phyloP scores from a whole-genome alignment of 2,888 invertebrate species.

The Falcaria lacertinaria region DNA sequence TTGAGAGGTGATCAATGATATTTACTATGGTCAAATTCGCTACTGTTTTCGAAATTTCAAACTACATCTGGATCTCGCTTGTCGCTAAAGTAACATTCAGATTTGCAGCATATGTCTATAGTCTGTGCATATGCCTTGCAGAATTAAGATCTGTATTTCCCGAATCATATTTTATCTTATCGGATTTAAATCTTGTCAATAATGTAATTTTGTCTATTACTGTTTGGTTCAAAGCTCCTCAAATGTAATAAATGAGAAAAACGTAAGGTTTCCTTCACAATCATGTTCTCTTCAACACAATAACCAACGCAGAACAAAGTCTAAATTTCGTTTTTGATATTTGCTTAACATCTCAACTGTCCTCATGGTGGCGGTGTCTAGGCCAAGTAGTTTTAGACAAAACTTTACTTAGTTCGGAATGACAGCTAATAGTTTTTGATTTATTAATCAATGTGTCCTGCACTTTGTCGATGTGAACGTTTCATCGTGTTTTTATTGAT shows the following conservation, averaged over 20 bases:
- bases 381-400: slow-evolving; percentile 71
- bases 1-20: no score
- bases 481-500: slow-evolving; percentile 70
- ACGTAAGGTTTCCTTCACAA: slow-evolving; percentile 53
- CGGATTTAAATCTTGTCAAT: no score
- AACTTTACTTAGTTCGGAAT: slow-evolving; percentile 69
- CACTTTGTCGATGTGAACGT: slow-evolving; percentile 73
- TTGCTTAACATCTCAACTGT: slow-evolving; percentile 66
- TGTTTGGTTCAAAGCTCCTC: slow-evolving; percentile 11
- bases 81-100: no score
- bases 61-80: no score
- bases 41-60: no score
- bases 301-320: slow-evolving; percentile 73
- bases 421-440: slow-evolving; percentile 68
- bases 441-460: slow-evolving; percentile 61
- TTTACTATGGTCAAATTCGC: no score
- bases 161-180: no score
- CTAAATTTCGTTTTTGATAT: slow-evolving; percentile 81
- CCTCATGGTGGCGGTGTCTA: slow-evolving; percentile 76
- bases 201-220: slow-evolving; percentile 5
- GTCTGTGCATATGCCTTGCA: no score
- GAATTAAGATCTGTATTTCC: no score
- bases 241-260: slow-evolving; percentile 1
- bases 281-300: slow-evolving; percentile 55
- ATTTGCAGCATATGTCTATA: no score